Evolutionary conservation across 2,797 vertebrate species (phyloP).

Genomic region (Pantherophis alleghaniensis): DNA sequence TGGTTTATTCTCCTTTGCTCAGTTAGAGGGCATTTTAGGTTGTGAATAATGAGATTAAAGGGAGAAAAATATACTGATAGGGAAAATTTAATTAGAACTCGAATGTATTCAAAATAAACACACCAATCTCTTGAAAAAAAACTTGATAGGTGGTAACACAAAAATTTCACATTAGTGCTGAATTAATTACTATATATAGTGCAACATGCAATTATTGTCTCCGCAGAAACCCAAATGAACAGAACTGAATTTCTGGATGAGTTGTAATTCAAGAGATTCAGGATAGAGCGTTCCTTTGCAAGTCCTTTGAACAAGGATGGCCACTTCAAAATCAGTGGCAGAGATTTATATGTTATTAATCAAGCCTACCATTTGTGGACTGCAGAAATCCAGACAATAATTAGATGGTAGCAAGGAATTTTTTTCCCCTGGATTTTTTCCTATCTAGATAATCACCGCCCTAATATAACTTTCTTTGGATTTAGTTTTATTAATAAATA

Average conservation of each 20-base stretch:
- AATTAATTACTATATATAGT: not conserved
- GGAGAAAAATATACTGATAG: not conserved
- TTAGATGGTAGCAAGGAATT: not conserved
- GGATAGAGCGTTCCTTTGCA: not conserved
- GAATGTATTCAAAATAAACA: not conserved
- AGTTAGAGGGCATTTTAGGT: not conserved
- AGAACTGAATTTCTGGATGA: not conserved
- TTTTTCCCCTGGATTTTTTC: not conserved
- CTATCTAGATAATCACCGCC: not conserved
- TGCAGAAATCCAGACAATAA: not conserved
- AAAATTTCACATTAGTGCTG: not conserved
- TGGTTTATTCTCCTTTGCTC: not conserved
- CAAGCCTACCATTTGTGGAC: not conserved
- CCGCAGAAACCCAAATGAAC: not conserved
- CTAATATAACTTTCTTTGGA: not conserved
- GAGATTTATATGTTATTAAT: not conserved
- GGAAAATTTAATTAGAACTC: not conserved
- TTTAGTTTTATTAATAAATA: constrained; percentile 18
- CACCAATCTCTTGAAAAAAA: not conserved
- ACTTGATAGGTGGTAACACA: not conserved
- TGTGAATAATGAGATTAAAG: not conserved
- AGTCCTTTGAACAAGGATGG: not conserved
- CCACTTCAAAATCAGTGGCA: not conserved
- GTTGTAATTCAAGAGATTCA: not conserved
- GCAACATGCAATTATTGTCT: not conserved